Conservation (phyloP, 2,797 vertebrate genomes). For the Acanthopagrus latus region DNA sequence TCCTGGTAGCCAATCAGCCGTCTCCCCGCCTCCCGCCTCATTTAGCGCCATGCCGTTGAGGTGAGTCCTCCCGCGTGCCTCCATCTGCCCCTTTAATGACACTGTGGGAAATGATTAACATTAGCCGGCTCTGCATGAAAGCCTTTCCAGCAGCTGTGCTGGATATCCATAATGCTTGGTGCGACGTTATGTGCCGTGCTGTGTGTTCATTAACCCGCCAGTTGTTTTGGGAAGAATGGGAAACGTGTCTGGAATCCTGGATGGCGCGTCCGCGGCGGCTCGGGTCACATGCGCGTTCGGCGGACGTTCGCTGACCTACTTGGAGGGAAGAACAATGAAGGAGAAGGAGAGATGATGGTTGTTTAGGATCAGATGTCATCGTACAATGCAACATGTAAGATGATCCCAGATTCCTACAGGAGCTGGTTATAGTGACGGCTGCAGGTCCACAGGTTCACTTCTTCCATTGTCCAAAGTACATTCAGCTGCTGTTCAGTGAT, state of each 20-base stretch:
- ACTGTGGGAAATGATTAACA: constrained; percentile 74
- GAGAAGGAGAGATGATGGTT: constrained; percentile 15
- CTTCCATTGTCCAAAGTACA: neutral
- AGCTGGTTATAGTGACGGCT: constrained; percentile 22
- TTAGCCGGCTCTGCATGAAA: constrained; percentile 39
- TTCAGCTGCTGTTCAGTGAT: neutral
- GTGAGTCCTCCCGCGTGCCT: constrained; percentile 27
- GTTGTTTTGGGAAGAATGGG: constrained; percentile 71
- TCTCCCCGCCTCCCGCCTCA: constrained; percentile 28
- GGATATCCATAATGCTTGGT: constrained; percentile 43
- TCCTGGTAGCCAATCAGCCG: constrained; percentile 12
- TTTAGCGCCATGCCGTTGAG: constrained; percentile 45
- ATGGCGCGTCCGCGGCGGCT: constrained; percentile 14
- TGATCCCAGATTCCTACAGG: constrained; percentile 33
- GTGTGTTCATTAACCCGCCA: constrained; percentile 74
- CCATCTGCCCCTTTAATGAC: constrained; percentile 54
- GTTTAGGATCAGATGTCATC: constrained; percentile 23
- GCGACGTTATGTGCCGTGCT: constrained; percentile 47
- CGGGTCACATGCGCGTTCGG: constrained; percentile 32
- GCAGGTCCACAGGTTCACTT: neutral
- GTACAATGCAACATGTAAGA: constrained; percentile 34
- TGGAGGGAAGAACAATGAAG: constrained; percentile 48
- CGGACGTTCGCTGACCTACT: constrained; percentile 52
- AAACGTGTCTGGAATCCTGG: constrained; percentile 70
- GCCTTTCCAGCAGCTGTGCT: constrained; percentile 61